Evolutionary conservation across 2,113 vertebrate genomes (phyloP).

Genomic region (Vicugna pacos): DNA sequence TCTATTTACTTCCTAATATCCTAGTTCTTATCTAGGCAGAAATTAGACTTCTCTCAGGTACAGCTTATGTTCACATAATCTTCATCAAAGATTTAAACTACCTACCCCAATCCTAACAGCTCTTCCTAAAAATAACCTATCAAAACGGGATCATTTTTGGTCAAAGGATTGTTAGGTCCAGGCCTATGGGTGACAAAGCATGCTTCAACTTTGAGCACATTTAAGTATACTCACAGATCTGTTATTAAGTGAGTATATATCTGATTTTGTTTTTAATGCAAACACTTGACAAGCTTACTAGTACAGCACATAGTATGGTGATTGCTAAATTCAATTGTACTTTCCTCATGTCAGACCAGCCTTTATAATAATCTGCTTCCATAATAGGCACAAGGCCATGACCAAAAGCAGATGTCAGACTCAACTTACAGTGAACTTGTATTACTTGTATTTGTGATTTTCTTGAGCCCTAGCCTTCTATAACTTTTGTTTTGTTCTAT

Average conservation of each 20-base stretch:
- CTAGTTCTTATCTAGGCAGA: constrained; percentile 1
- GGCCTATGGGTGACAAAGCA: background rate
- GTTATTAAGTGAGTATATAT: background rate
- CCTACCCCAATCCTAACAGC: background rate
- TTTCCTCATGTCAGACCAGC: background rate
- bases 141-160: constrained; percentile 21
- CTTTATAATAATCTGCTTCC: constrained; percentile 27
- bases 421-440: background rate
- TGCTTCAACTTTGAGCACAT: background rate
- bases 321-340: background rate
- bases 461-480: background rate
- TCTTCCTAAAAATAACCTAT: constrained; percentile 33
- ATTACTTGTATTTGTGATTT: background rate
- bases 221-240: background rate
- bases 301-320: background rate
- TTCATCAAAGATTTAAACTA: constrained; percentile 44
- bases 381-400: background rate
- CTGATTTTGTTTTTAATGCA: background rate
- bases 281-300: background rate
- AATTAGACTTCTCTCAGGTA: background rate
- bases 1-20: background rate
- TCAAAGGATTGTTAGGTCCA: constrained; percentile 34
- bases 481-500: background rate
- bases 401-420: background rate
- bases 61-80: background rate